Evolutionary conservation across 1,140 invertebrate species (phyloP), one percentile per base, ranked within the genome.

Genomic region (Macrocentrus cingulum): DNA sequence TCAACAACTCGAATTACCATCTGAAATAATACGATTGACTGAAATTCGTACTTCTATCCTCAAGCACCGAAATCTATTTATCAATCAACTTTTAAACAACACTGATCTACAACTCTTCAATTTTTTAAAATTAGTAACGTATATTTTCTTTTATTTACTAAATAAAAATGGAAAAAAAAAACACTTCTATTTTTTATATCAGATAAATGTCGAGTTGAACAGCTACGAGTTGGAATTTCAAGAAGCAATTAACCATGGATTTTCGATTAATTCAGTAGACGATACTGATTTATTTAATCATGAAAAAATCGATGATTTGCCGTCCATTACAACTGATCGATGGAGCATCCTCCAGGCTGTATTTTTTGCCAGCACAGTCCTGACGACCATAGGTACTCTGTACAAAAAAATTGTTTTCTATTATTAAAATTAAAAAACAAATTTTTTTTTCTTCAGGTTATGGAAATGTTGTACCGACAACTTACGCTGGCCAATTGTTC

Each of bases 381-480:
- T 91, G 66, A 92, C 90, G 29, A 92, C 90, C 25, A 92, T 92
- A 75, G 88, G 88, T 89, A 18, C 1, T 29, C 3, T 25, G 32
- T 11, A 50, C n/a, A 50, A 50, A 50, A 48, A 20, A 45, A 5
- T 55, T 32, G 46, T 32, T 19, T 22, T 41, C 18, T 50, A 50
- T 50, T 32, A 29, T 50, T 25, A 11, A 16, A 8, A 22, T 55
- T n/a, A n/a, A n/a, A n/a, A n/a, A n/a, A n/a, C n/a, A n/a, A n/a
- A n/a, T n/a, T n/a, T n/a, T n/a, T n/a, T 55, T 29, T 29, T 22
- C 9, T 18, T 48, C 18, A 95, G 95, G 95, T 56, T 98, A 98
- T 77, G 96, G 96, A 42, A 95, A 98, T 72, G 92, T 97, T 61
- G 92, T 93, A 9, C 95, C 96, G 1, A 87, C 88, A 25, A 97